Percentiles rank a stretch among this genome's conserved stretches.
These are phyloP conservation scores for Elanoides forficatus DNA, from an alignment of 2,113 vertebrate species.

Conservation along the genomic window DNA sequence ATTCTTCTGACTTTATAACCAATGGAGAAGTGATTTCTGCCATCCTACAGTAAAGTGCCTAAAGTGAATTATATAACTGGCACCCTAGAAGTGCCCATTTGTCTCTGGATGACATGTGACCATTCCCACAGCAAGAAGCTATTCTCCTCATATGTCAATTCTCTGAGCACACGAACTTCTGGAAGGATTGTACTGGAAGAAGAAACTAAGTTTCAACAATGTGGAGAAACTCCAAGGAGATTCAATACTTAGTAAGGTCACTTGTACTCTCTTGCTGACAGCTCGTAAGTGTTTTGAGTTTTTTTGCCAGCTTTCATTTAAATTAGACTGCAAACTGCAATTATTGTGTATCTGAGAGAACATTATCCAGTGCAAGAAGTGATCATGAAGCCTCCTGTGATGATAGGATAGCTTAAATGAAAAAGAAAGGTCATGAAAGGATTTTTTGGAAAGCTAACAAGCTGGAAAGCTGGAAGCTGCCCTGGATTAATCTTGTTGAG, in stretches of 20 bases:
- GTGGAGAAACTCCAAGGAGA: not conserved
- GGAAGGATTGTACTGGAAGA: not conserved
- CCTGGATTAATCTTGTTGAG: not conserved
- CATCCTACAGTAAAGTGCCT: not conserved
- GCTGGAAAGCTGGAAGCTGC: not conserved
- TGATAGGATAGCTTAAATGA: not conserved
- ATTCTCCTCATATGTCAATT: not conserved
- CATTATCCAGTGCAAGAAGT: not conserved
- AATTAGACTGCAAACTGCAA: not conserved
- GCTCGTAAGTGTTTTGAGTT: not conserved
- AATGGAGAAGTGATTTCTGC: not conserved
- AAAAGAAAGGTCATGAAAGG: not conserved
- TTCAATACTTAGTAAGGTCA: not conserved
- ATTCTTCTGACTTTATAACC: not conserved
- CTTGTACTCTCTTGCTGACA: not conserved
- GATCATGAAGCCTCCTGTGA: not conserved
- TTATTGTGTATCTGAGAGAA: not conserved
- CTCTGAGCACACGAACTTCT: not conserved
- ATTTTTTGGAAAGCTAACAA: not conserved
- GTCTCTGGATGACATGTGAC: not conserved
- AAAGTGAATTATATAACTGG: not conserved
- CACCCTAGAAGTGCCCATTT: accelerated
- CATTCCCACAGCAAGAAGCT: not conserved
- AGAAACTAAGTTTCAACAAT: not conserved
- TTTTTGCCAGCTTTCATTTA: not conserved